Base-by-base conservation (phyloP, 2,113 vertebrate species). In the Drymodes brunneopygia region DNA sequence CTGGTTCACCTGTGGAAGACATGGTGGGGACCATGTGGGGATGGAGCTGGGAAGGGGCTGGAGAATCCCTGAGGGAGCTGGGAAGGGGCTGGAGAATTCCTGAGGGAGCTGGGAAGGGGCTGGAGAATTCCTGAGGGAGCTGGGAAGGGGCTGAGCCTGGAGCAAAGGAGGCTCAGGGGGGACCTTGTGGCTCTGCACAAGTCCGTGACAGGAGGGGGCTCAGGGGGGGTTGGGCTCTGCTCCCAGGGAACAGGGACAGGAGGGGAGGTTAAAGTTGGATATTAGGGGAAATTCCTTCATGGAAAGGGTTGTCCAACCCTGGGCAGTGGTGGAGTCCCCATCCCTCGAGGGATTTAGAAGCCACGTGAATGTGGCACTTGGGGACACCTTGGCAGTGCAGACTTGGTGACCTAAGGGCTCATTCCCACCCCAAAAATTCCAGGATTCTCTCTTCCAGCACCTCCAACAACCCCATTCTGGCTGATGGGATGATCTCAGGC, bases 201-300 rank as follows among this genome's bases (percentile, higher is more conserved):
- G 2, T 48, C 57, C 71, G 56, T 54, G 84, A 0, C n/a, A 47
- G 56, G 74, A 79, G 65, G 40, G 47, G 13, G 27, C 64, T 47
- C 45, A 1, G 3, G 1, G 33, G 60, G 9, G 3, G 5, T 36
- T 0, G 2, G 27, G 45, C 0, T 78, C 5, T 78, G 36, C n/a
- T 65, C 7, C 24, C 71, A 53, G 47, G 84, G 48, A 48, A 56
- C 57, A 56, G 66, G 35, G 35, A 65, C 42, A 64, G 58, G 57
- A 62, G 11, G 2, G 71, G 11, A 28, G 27, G 15, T 1, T 28
- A 2, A 62, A 3, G 6, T 0, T 40, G 29, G 66, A 12, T 4
- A 35, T 1, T 2, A 14, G 8, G 31, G 9, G 31, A 24, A 31
- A 65, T 50, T 42, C 8, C 6, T 3, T 13, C 24, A 5, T 48